Conservation (phyloP, 2,888 invertebrate species). For the Cabera pusaria region DNA sequence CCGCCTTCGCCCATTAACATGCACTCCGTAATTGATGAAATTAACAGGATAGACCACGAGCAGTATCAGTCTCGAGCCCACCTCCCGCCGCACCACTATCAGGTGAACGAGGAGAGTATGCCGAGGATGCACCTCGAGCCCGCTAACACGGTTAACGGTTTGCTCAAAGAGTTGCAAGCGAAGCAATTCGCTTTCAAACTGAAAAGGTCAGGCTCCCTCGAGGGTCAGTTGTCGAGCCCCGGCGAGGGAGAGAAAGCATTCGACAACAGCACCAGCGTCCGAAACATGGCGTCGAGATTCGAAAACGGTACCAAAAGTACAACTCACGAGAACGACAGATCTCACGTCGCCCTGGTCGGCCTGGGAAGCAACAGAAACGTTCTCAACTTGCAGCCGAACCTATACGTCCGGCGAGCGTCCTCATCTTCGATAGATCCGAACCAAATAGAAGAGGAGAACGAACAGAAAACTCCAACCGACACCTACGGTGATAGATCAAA, state of each 20-base stretch:
- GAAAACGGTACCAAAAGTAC: slow-evolving; percentile 75
- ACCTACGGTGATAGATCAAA: slow-evolving; percentile 80
- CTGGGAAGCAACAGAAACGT: slow-evolving; percentile 75
- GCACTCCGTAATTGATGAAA: slow-evolving; percentile 85
- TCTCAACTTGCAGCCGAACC: slow-evolving; percentile 68
- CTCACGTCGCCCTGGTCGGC: slow-evolving; percentile 69
- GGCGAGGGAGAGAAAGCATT: slow-evolving; percentile 46
- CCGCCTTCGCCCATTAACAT: slow-evolving; percentile 92
- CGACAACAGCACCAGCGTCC: slow-evolving; percentile 81
- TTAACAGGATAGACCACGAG: slow-evolving; percentile 71
- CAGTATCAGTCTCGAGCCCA: slow-evolving; percentile 22
- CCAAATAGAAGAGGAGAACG: slow-evolving; percentile 69
- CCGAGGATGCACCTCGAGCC: slow-evolving; percentile 26
- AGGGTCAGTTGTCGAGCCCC: slow-evolving; percentile 61
- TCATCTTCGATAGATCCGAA: slow-evolving; percentile 72
- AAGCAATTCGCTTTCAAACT: slow-evolving; percentile 34
- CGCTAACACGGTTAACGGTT: slow-evolving; percentile 77
- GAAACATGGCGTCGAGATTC: slow-evolving; percentile 92
- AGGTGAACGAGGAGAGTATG: slow-evolving; percentile 29
- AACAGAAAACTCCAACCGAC: slow-evolving; percentile 60
- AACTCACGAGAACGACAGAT: slow-evolving; percentile 57
- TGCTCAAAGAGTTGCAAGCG: slow-evolving; percentile 90
- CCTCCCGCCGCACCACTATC: slow-evolving; percentile 38
- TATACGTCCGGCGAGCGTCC: slow-evolving; percentile 64
- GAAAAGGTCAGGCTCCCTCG: slow-evolving; percentile 65